Conservation (phyloP, 2,113 vertebrate species). For the Prunella himalayana region DNA sequence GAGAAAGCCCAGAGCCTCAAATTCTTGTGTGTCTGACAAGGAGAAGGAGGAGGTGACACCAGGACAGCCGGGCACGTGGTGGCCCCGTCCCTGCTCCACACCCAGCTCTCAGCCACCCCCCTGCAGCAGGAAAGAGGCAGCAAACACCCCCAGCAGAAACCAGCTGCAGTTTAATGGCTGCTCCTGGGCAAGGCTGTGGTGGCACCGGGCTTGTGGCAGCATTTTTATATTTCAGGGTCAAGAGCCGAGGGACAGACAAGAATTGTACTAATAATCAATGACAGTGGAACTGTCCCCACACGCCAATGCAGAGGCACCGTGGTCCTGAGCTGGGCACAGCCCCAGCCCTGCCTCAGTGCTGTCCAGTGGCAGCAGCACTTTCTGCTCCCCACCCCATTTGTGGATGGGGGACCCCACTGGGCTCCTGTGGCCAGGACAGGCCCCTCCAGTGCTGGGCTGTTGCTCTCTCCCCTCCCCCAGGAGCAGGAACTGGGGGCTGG, state of each 20-base stretch:
- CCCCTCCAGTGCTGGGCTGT: fast-evolving
- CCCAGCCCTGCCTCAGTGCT: fast-evolving
- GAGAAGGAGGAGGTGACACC: neutral
- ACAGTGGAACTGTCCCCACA: neutral
- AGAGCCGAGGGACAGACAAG: neutral
- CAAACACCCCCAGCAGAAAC: neutral
- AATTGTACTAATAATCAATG: neutral
- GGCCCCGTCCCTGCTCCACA: fast-evolving
- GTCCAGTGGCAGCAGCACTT: fast-evolving
- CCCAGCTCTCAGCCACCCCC: fast-evolving
- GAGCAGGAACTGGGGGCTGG: fast-evolving
- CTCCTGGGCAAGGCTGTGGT: neutral
- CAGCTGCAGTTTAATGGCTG: neutral
- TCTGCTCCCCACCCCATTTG: fast-evolving
- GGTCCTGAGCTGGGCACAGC: neutral
- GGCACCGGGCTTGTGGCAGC: fast-evolving
- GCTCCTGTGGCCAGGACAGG: neutral
- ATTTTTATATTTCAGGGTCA: neutral
- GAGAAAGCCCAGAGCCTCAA: neutral
- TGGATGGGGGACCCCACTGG: neutral
- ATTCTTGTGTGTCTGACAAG: neutral
- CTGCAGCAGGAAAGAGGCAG: neutral
- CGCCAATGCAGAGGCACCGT: fast-evolving
- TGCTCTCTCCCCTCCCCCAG: neutral
- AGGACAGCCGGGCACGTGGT: fast-evolving